phyloP scores from a whole-genome alignment of 2,113 vertebrate species.

The Poeciliopsis occidentalis region DNA sequence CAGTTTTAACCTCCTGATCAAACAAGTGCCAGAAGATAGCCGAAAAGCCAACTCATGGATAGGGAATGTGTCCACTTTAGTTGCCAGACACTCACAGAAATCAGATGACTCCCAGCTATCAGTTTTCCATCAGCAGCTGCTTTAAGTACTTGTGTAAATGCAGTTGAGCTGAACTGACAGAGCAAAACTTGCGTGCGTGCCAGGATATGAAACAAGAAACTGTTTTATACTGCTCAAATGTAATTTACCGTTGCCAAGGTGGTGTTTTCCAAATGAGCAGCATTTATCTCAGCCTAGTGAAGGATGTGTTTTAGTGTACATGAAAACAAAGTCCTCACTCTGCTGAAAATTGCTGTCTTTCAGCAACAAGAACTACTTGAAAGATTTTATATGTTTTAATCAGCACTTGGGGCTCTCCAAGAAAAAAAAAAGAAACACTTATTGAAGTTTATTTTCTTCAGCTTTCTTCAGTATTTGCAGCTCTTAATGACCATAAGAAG shows the following conservation, averaged over 20 bases:
- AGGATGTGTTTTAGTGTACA: neutral
- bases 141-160: conserved; percentile 10
- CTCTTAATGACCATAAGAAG: too few species aligned
- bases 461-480: too few species aligned
- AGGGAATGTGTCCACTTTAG: neutral
- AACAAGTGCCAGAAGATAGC: neutral
- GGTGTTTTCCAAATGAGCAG: conserved; percentile 5
- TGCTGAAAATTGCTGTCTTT: neutral
- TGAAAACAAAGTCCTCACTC: neutral
- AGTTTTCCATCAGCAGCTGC: neutral
- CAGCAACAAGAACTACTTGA: neutral
- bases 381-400: neutral
- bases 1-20: neutral
- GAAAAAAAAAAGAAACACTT: neutral
- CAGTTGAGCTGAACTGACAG: neutral
- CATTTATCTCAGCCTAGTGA: neutral
- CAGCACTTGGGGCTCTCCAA: neutral
- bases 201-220: neutral
- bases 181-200: neutral
- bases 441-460: too few species aligned
- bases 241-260: neutral
- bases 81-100: neutral
- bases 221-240: neutral
- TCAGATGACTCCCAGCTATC: neutral
- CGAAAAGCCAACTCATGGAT: neutral